Conservation (phyloP, 2,888 invertebrate species). For the Chrysopilus asiliformis region DNA sequence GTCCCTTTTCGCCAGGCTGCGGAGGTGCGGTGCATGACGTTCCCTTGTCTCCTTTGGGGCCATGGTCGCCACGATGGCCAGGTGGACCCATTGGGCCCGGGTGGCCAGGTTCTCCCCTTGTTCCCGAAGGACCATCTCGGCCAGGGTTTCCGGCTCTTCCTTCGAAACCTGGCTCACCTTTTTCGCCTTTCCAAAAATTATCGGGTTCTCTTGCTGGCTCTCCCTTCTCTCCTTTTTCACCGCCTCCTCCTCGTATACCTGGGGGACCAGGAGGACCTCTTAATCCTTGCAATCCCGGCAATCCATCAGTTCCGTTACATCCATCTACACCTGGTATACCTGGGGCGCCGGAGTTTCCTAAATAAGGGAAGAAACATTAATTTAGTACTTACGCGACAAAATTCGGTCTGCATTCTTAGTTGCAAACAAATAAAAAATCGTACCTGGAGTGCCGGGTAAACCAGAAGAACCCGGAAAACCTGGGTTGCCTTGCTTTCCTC, state of each 20-base stretch:
- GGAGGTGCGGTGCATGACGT: slow-evolving; percentile 38
- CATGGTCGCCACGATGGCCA: slow-evolving; percentile 66
- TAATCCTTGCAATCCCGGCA: slow-evolving; percentile 54
- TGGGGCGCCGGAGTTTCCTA: slow-evolving; percentile 54
- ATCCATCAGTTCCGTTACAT: slow-evolving; percentile 90
- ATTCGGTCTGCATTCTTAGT: too few relatives aligned
- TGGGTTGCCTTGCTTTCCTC: slow-evolving; percentile 74
- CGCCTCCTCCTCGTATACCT: slow-evolving; percentile 44
- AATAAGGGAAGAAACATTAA: too few relatives aligned
- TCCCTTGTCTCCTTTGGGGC: slow-evolving; percentile 57
- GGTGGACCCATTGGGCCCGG: slow-evolving; percentile 27
- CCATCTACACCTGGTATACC: slow-evolving; percentile 83
- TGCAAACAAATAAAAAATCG: too few relatives aligned
- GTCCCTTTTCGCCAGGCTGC: slow-evolving; percentile 41
- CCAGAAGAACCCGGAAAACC: slow-evolving; percentile 63
- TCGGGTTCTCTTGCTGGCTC: slow-evolving; percentile 48
- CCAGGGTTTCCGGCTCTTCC: slow-evolving; percentile 31
- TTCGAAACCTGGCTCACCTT: slow-evolving; percentile 55
- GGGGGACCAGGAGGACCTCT: slow-evolving; percentile 62
- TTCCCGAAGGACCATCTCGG: slow-evolving; percentile 40
- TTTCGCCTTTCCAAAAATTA: slow-evolving; percentile 61
- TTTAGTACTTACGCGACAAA: too few relatives aligned
- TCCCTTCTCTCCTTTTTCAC: slow-evolving; percentile 57
- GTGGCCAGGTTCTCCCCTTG: slow-evolving; percentile 58
- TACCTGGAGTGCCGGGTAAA: slow-evolving; percentile 28